phyloP scores from a whole-genome alignment of 2,888 invertebrate species.

The Torymus tubicola region DNA sequence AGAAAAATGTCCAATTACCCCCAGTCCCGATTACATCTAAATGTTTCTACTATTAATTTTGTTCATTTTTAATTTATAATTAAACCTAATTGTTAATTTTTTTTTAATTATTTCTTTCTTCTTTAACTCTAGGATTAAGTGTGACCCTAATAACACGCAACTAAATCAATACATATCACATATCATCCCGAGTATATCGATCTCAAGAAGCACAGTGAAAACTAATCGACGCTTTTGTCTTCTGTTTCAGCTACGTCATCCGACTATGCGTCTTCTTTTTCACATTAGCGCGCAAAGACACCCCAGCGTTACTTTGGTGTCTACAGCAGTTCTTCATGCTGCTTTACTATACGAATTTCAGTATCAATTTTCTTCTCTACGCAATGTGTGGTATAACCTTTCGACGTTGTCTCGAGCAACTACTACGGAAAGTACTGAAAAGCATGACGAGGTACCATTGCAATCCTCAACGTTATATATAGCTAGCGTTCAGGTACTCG shows the following conservation, averaged over 20 bases:
- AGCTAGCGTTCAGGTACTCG: constrained; percentile 58
- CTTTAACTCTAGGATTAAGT: too few species aligned
- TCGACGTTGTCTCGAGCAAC: constrained; percentile 78
- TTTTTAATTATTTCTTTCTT: too few species aligned
- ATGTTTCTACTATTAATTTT: too few species aligned
- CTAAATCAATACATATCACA: too few species aligned
- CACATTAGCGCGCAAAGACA: constrained; percentile 75
- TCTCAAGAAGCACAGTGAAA: neutral
- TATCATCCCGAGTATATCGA: too few species aligned
- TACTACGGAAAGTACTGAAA: constrained; percentile 77
- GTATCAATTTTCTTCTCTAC: constrained; percentile 82
- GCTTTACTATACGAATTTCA: constrained; percentile 82
- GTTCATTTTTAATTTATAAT: too few species aligned
- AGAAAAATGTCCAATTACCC: too few species aligned
- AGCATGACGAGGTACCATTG: constrained; percentile 74
- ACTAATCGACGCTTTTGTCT: constrained; percentile 27
- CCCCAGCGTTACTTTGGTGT: constrained; percentile 77
- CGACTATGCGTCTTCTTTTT: constrained; percentile 78
- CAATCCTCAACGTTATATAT: constrained; percentile 70
- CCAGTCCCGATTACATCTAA: too few species aligned
- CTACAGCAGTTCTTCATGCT: constrained; percentile 81
- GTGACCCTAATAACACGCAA: too few species aligned
- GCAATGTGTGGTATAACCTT: constrained; percentile 81
- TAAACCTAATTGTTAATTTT: too few species aligned
- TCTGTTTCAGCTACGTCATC: constrained; percentile 78